Evolutionary conservation across 2,797 vertebrate species (phyloP).

Genomic region (Sebastiscus albofasciatus): DNA sequence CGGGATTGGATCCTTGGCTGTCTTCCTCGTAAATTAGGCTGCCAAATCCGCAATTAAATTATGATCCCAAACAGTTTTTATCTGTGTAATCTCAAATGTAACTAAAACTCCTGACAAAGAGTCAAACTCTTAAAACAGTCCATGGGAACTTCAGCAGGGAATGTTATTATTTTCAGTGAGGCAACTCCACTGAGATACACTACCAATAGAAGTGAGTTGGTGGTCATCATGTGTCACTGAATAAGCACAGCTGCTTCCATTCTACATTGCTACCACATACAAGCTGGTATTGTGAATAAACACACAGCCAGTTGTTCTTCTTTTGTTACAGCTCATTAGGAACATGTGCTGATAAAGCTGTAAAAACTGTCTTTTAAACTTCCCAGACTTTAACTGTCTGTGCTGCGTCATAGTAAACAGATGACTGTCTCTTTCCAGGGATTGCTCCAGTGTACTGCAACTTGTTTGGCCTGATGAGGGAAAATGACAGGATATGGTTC

Average conservation of each 20-base stretch:
- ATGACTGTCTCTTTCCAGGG: conserved; percentile 71
- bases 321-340: neutral
- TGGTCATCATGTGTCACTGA: neutral
- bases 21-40: neutral
- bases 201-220: too few relatives aligned
- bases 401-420: neutral
- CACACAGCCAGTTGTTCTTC: neutral
- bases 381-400: too few relatives aligned
- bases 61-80: too few relatives aligned
- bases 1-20: neutral
- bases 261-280: neutral
- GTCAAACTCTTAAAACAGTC: neutral
- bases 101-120: neutral
- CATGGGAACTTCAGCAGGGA: neutral
- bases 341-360: neutral
- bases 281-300: neutral
- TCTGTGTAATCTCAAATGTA: too few relatives aligned
- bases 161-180: neutral
- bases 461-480: conserved; percentile 93
- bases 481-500: conserved; percentile 90
- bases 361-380: neutral
- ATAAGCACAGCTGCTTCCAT: neutral
- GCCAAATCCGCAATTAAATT: too few relatives aligned
- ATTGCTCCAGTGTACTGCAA: conserved; percentile 89
- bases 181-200: neutral